These are phyloP conservation scores for Brevipalpus yothersi DNA, from an alignment of 1,140 invertebrate species.

Conservation along the genomic window DNA sequence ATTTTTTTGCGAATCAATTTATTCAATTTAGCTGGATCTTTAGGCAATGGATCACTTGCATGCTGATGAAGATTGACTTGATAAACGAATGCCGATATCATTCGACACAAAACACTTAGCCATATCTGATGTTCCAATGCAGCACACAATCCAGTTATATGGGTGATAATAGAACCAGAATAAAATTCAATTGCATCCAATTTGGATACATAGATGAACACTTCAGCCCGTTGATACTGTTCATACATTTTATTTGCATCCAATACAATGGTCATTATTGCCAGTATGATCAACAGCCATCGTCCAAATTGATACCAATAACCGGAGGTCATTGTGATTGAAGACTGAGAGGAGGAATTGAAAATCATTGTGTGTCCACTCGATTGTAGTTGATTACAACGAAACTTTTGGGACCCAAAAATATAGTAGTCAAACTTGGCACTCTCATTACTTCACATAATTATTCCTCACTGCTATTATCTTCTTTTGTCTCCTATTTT, in stretches of 20 bases:
- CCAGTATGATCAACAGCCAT: neutral
- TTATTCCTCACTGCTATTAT: too few relatives aligned
- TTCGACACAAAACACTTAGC: neutral
- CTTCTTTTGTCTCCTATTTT: too few relatives aligned
- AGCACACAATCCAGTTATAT: neutral
- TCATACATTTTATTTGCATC: neutral
- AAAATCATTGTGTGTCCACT: too few relatives aligned
- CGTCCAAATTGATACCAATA: neutral
- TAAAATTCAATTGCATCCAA: neutral
- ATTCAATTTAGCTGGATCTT: neutral
- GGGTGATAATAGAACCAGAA: neutral
- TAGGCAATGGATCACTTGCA: neutral
- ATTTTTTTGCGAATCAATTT: neutral
- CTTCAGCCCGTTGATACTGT: neutral
- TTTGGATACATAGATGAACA: neutral
- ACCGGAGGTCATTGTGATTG: neutral
- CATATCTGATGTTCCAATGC: neutral
- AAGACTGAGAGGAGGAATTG: too few relatives aligned
- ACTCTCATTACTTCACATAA: too few relatives aligned
- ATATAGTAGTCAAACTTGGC: too few relatives aligned
- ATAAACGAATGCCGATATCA: neutral
- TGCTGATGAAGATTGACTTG: neutral
- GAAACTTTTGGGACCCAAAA: too few relatives aligned
- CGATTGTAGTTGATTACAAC: too few relatives aligned
- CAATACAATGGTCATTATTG: neutral